These are phyloP conservation scores for Phocoena sinus DNA, from an alignment of 2,113 vertebrate species.

Conservation along the genomic window DNA sequence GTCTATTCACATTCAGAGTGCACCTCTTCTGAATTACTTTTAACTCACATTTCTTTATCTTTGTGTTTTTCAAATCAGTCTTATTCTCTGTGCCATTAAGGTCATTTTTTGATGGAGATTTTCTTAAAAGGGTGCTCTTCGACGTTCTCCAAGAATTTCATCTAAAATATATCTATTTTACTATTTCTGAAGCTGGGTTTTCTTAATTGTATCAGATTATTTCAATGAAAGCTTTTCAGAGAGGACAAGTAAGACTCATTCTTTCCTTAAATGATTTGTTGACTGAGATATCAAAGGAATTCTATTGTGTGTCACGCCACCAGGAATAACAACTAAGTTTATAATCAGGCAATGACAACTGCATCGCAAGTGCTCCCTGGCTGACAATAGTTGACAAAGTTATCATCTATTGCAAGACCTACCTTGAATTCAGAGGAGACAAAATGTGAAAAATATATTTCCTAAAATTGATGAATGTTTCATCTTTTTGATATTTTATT, in stretches of 20 bases:
- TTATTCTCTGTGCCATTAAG: not conserved
- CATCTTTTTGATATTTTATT: not conserved
- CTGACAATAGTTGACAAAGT: not conserved
- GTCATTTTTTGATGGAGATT: not conserved
- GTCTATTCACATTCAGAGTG: not conserved
- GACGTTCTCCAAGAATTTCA: not conserved
- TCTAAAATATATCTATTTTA: not conserved
- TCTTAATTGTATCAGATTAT: not conserved
- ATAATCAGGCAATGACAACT: not conserved
- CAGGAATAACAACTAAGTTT: not conserved
- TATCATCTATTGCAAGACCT: not conserved
- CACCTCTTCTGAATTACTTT: not conserved
- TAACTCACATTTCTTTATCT: not conserved
- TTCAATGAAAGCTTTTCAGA: not conserved
- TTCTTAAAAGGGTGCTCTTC: not conserved
- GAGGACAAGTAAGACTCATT: not conserved
- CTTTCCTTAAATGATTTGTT: not conserved
- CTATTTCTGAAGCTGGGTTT: not conserved
- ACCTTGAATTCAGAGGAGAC: not conserved
- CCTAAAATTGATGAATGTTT: not conserved
- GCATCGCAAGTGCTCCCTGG: not conserved
- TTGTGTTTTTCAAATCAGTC: not conserved
- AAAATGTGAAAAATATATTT: not conserved
- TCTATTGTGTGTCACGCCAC: not conserved
- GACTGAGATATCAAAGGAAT: not conserved